A percentile compares a stretch with the other conserved stretches of the same genome.
Conservation (phyloP, 2,888 invertebrate species). For the Anthoptus insignis region DNA sequence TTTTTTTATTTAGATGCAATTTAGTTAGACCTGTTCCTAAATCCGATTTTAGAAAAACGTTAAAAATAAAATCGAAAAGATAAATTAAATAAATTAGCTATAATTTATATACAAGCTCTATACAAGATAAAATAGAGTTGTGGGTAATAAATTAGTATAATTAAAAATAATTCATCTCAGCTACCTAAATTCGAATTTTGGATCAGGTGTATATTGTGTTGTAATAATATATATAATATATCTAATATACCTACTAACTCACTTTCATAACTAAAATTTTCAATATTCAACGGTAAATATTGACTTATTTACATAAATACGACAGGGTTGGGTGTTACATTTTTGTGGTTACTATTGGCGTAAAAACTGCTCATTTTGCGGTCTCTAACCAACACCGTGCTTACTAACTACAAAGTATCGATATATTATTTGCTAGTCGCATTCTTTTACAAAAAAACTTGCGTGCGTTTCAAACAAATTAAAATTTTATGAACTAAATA, state of each 20-base stretch:
- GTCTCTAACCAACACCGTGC: slow-evolving; percentile 28
- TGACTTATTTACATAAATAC: slow-evolving; percentile 7
- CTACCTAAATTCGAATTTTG: background rate
- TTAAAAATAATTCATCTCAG: too few species aligned
- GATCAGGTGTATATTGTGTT: background rate
- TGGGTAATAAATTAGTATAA: too few species aligned
- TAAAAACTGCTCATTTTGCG: slow-evolving; percentile 37
- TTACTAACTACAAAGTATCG: slow-evolving; percentile 36
- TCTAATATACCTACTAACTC: background rate
- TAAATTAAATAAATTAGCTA: too few species aligned
- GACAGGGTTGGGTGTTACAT: slow-evolving; percentile 31
- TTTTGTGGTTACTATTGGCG: slow-evolving; percentile 34
- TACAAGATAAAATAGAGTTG: too few species aligned
- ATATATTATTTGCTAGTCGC: background rate
- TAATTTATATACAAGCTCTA: too few species aligned
- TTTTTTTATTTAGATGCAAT: background rate
- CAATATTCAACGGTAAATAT: slow-evolving; percentile 17
- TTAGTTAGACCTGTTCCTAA: background rate
- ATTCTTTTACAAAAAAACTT: slow-evolving; percentile 10
- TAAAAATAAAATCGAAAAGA: background rate
- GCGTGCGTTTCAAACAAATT: too few species aligned
- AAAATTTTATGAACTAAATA: too few species aligned
- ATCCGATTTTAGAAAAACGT: background rate
- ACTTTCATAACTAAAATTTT: background rate
- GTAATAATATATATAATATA: too few species aligned